Evolutionary conservation across 2,797 vertebrate species (phyloP).

Genomic region (Tauraco hartlaubi): DNA sequence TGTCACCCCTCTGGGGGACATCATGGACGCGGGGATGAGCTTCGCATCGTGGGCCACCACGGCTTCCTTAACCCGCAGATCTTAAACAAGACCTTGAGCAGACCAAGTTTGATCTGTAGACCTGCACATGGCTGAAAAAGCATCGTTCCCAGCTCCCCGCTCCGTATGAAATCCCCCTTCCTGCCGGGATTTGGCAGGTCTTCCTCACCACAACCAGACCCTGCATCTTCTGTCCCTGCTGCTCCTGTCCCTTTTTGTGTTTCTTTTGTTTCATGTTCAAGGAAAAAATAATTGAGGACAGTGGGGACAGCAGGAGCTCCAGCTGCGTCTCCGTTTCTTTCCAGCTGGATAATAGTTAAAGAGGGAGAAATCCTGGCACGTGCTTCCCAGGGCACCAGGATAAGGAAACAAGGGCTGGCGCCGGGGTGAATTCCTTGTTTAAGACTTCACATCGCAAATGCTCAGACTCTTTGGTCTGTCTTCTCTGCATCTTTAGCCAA

Average conservation of each 20-base stretch:
- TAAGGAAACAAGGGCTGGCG: neutral
- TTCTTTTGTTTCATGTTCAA: neutral
- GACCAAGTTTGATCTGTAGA: neutral
- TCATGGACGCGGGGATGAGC: rapidly evolving
- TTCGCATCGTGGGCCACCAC: rapidly evolving
- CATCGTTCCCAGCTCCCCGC: neutral
- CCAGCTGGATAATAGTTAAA: neutral
- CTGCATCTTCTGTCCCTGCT: neutral
- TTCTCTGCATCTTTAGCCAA: neutral
- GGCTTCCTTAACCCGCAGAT: neutral
- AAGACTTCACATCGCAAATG: neutral
- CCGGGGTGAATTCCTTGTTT: neutral
- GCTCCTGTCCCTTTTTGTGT: neutral
- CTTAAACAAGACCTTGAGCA: neutral
- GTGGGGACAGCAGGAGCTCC: neutral
- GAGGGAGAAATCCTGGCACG: neutral
- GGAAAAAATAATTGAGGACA: neutral
- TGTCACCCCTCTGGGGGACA: neutral
- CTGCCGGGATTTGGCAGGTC: no score
- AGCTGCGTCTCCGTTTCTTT: neutral
- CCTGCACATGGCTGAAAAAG: rapidly evolving
- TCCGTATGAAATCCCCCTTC: neutral
- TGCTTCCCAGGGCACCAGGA: neutral
- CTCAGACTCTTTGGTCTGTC: neutral
- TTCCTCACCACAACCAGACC: no score